Evolutionary conservation across 2,888 invertebrate species (phyloP).

Genomic region (Metalampra italica): DNA sequence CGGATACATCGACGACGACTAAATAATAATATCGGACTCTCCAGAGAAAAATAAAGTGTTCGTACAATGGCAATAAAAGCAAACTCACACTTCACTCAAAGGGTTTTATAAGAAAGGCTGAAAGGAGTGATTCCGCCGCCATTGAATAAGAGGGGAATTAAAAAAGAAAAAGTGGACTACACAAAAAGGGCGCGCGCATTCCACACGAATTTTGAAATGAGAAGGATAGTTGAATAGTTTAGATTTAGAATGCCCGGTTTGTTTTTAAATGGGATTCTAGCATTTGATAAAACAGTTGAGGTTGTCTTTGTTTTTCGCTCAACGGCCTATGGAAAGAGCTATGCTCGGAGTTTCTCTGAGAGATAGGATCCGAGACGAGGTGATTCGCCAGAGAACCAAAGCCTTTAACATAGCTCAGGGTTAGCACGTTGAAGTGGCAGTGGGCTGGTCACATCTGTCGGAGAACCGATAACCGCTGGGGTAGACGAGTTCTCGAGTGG

Average conservation of each 20-base stretch:
- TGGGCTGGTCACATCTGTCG: too few relatives aligned
- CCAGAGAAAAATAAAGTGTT: conserved; percentile 39
- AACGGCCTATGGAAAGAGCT: too few relatives aligned
- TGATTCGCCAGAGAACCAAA: too few relatives aligned
- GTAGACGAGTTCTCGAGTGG: too few relatives aligned
- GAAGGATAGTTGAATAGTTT: conserved; percentile 41
- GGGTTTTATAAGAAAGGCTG: conserved; percentile 26
- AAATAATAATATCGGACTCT: conserved; percentile 59
- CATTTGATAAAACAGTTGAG: conserved; percentile 13
- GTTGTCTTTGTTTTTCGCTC: neutral
- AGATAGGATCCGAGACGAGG: too few relatives aligned
- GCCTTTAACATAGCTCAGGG: too few relatives aligned
- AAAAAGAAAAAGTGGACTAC: conserved; percentile 25
- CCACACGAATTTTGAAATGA: conserved; percentile 42
- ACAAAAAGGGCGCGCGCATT: conserved; percentile 29
- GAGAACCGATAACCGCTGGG: too few relatives aligned
- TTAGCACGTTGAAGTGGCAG: too few relatives aligned
- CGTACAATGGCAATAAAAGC: conserved; percentile 41
- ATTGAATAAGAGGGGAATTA: conserved; percentile 27
- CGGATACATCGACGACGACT: conserved; percentile 49
- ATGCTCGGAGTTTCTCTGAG: too few relatives aligned
- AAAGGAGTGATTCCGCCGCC: conserved; percentile 24
- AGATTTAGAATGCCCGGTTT: conserved; percentile 26
- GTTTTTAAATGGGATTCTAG: conserved; percentile 22
- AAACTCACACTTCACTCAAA: conserved; percentile 34